These are phyloP conservation scores for Limnothrissa miodon DNA, from an alignment of 2,113 vertebrate species.

Conservation along the genomic window DNA sequence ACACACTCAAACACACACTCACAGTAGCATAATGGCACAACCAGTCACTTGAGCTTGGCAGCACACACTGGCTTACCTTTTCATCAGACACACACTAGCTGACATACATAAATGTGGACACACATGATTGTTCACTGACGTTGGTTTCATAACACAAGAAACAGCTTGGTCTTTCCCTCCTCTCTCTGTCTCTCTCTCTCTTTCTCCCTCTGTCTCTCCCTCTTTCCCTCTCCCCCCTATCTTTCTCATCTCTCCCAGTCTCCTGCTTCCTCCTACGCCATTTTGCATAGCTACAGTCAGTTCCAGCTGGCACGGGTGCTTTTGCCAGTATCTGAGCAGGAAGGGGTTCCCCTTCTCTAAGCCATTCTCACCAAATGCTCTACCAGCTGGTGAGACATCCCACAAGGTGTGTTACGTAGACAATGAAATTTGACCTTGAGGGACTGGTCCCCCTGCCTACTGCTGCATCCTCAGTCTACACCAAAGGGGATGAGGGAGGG, in stretches of 20 bases:
- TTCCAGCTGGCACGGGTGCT: neutral
- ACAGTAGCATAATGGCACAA: neutral
- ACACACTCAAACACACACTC: conserved; percentile 11
- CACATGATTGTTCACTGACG: neutral
- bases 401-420: conserved; percentile 37
- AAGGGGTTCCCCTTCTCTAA: conserved; percentile 37
- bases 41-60: neutral
- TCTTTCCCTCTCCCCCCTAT: neutral
- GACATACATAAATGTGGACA: neutral
- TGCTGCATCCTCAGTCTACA: neutral
- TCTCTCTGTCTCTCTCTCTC: no score
- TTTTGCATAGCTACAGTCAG: neutral
- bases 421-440: conserved; percentile 18
- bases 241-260: conserved; percentile 3
- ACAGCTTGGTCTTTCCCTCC: neutral
- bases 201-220: neutral
- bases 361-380: conserved; percentile 29
- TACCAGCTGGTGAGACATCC: conserved; percentile 23
- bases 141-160: neutral
- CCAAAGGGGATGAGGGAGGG: no score
- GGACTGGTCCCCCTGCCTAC: neutral
- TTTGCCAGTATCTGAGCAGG: conserved; percentile 23
- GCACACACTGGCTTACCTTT: neutral
- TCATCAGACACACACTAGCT: neutral
- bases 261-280: neutral